phyloP scores from a whole-genome alignment of 1,140 invertebrate species.

The Cyclargus thomasi region DNA sequence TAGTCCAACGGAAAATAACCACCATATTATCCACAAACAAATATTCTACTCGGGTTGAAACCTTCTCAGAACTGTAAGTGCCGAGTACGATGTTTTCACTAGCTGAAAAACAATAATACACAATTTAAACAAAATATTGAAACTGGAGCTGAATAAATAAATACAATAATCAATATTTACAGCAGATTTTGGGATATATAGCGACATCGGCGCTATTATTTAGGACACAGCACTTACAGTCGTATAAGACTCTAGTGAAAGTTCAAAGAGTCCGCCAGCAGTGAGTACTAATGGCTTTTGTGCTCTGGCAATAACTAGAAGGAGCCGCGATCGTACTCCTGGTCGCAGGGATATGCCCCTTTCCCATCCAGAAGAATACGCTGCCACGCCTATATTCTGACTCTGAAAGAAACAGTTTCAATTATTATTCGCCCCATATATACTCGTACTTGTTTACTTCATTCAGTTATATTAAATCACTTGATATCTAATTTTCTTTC shows the following conservation, averaged over 20 bases:
- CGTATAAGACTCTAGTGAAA: slow-evolving; percentile 41
- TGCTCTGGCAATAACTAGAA: slow-evolving; percentile 39
- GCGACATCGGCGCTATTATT: no score
- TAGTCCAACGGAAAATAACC: no score
- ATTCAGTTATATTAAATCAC: no score
- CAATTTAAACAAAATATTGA: no score
- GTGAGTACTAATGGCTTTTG: slow-evolving; percentile 39
- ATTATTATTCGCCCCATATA: no score
- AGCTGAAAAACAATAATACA: slow-evolving; percentile 32
- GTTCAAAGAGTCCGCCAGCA: slow-evolving; percentile 43
- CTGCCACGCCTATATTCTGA: slow-evolving; percentile 36
- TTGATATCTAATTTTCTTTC: no score
- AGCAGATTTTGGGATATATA: no score
- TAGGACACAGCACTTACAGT: slow-evolving; percentile 27
- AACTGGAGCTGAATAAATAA: no score
- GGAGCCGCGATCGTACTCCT: slow-evolving; percentile 34
- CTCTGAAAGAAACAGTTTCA: slow-evolving; percentile 38
- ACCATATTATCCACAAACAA: neutral
- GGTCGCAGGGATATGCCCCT: slow-evolving; percentile 26
- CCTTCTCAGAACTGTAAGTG: slow-evolving; percentile 40
- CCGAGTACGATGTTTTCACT: slow-evolving; percentile 46
- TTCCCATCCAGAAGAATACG: slow-evolving; percentile 49
- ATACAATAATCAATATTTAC: no score
- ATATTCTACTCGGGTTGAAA: slow-evolving; percentile 15
- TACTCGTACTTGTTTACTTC: no score